Conservation (phyloP, 1,140 invertebrate genomes). For the Hesperophylax magnus region DNA sequence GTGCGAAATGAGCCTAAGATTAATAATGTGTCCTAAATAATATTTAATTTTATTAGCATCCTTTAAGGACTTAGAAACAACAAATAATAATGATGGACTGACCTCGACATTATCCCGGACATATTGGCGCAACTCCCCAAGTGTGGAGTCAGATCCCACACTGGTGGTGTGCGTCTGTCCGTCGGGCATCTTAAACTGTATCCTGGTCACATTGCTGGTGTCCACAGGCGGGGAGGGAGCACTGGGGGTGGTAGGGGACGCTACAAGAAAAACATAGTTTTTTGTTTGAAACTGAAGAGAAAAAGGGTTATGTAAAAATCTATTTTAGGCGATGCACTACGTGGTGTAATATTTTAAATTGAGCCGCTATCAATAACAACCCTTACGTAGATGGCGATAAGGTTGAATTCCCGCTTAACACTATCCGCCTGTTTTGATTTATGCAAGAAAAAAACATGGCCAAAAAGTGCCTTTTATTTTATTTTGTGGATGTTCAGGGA, state of each 20-base stretch:
- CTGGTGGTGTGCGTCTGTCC: conserved; percentile 78
- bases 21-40: neutral
- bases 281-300: too few species aligned
- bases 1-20: too few species aligned
- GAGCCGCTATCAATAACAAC: too few species aligned
- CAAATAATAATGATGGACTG: neutral
- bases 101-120: conserved; percentile 72
- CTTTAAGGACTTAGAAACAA: neutral
- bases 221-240: conserved; percentile 16
- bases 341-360: too few species aligned
- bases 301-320: too few species aligned
- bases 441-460: too few species aligned
- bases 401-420: too few species aligned
- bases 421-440: too few species aligned
- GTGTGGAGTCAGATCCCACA: conserved; percentile 73
- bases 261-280: neutral
- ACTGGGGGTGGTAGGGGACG: neutral
- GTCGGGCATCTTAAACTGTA: conserved; percentile 89
- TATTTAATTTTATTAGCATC: neutral
- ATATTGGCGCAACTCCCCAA: conserved; percentile 73
- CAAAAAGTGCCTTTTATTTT: too few species aligned
- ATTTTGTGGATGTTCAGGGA: too few species aligned
- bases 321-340: too few species aligned
- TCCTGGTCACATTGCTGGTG: conserved; percentile 67
- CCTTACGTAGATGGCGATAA: too few species aligned